These are phyloP conservation scores for Semaprochilodus insignis DNA, from an alignment of 2,797 vertebrate species.

Conservation along the genomic window DNA sequence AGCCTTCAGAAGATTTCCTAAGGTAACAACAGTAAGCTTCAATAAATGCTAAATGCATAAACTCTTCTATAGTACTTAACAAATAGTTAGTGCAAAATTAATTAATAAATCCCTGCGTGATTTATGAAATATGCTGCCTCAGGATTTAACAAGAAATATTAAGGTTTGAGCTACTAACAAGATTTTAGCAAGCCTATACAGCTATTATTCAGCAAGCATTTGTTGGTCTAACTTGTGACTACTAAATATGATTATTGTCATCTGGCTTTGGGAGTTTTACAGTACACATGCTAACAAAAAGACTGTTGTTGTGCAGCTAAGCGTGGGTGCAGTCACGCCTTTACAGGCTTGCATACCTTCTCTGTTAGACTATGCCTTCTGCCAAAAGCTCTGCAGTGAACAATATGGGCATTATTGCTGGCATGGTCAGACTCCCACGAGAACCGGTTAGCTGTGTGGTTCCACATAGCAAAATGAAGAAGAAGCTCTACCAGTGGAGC, in stretches of 20 bases:
- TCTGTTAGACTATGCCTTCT: constrained; percentile 8
- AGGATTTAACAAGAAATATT: neutral
- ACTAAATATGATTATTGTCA: constrained; percentile 66
- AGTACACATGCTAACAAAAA: constrained; percentile 62
- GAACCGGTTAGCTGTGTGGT: constrained; percentile 11
- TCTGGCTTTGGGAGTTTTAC: constrained; percentile 55
- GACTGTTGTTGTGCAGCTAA: constrained; percentile 51
- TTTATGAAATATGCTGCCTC: constrained; percentile 5
- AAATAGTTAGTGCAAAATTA: too few relatives aligned
- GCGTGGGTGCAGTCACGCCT: constrained; percentile 11
- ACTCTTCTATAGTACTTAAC: neutral
- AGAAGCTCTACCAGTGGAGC: neutral
- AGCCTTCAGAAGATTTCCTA: neutral
- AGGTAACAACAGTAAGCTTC: neutral
- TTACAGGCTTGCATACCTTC: constrained; percentile 28
- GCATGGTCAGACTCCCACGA: constrained; percentile 16
- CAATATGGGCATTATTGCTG: constrained; percentile 43
- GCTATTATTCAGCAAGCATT: constrained; percentile 13
- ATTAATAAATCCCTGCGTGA: neutral
- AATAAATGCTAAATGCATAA: neutral
- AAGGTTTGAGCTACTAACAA: constrained; percentile 6
- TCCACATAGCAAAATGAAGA: neutral
- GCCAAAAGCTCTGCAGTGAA: constrained; percentile 28
- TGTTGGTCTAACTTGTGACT: constrained; percentile 59
- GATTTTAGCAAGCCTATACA: neutral